phyloP scores from a whole-genome alignment of 2,888 invertebrate species.

The Zhuqinia jingwanae region DNA sequence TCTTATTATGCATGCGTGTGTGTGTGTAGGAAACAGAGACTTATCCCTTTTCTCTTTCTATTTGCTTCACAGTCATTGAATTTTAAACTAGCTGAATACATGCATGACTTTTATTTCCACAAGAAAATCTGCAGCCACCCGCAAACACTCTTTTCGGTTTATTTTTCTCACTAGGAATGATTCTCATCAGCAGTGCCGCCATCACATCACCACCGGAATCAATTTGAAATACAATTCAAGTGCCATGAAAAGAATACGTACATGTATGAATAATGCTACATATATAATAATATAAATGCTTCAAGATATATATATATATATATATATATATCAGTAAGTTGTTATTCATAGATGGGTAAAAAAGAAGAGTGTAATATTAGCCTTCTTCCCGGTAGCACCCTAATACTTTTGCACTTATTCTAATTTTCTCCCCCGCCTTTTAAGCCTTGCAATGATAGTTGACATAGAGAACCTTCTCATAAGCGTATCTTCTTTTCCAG shows the following conservation, averaged over 20 bases:
- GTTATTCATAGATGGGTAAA: no score
- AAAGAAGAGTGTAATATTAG: no score
- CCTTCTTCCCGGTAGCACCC: not conserved
- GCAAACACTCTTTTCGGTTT: not conserved
- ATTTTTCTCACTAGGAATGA: not conserved
- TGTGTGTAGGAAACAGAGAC: not conserved
- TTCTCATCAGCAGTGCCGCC: not conserved
- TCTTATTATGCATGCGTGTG: not conserved
- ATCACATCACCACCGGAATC: not conserved
- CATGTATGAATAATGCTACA: not conserved
- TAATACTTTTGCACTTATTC: constrained; percentile 40
- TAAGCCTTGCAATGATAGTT: not conserved
- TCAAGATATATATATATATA: not conserved
- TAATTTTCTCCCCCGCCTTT: constrained; percentile 4
- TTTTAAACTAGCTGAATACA: constrained; percentile 38
- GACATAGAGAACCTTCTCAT: not conserved
- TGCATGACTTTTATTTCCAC: not conserved
- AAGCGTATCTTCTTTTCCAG: not conserved
- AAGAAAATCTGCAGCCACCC: no score
- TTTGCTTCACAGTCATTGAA: constrained; percentile 35
- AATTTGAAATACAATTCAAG: not conserved
- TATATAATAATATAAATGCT: no score
- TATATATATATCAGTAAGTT: constrained; percentile 1
- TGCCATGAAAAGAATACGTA: not conserved
- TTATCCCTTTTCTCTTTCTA: not conserved